Base-by-base conservation (phyloP, 2,888 invertebrate genomes). In the Diachrysia chrysitis region DNA sequence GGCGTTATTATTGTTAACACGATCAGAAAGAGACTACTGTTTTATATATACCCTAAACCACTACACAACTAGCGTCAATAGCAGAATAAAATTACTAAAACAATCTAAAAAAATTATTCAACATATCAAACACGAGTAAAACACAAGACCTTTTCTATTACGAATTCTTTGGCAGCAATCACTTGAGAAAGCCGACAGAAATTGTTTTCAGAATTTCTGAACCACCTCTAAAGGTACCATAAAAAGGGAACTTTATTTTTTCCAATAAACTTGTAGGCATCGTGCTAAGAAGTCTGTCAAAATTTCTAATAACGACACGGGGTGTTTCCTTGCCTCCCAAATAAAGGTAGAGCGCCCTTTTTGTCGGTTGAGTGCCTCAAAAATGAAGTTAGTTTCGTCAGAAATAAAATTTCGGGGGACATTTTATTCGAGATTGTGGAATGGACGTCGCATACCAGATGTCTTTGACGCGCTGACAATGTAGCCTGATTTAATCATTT, bases 121-220 rank as follows among this genome's bases (percentile, higher is more conserved):
- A 29, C 37, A 61, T 42, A 69, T 73, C 69, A 69, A 78, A 78
- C 23, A 66, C 56, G 55, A 63, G 25, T 42, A 21, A 29, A 53
- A 14, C 14, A 53, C 59, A 56, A 60, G 58, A 60, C 37, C n/a
- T 56, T 73, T 71, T 63, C 66, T 62, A 64, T 66, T 61, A 64
- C 55, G 54, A 53, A 25, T 68, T 57, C 53, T 76, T 62, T 53
- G 71, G 54, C 61, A 63, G 48, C 75, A 78, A 74, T 76, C 70
- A 55, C 19, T 48, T 58, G 62, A 77, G 76, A 80, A 78, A 81
- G 73, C 68, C 62, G 63, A 69, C 75, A 70, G 71, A 76, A 81
- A 83, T 82, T 76, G 79, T 82, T 82, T 82, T 76, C 59, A 46
- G 63, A 76, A 69, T 82, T 82, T 76, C 59, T 51, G 63, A 76